phyloP scores from a whole-genome alignment of 1,140 invertebrate species.

The Pteromalus puparum region DNA sequence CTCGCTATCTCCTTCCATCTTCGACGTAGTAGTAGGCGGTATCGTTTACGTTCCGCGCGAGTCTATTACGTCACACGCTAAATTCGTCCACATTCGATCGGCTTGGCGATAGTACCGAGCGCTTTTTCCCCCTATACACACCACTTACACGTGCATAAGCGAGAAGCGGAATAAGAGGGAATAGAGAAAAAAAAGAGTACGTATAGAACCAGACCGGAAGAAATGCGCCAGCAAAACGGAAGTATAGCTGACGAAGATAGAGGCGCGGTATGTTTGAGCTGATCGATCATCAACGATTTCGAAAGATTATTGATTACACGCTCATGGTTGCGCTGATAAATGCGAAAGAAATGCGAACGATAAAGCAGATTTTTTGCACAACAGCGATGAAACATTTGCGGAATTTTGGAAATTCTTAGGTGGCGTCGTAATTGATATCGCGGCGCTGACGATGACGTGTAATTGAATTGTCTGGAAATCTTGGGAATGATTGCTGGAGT shows the following conservation, averaged over 20 bases:
- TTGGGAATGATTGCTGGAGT: too few species aligned
- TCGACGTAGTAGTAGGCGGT: background rate
- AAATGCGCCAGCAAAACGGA: background rate
- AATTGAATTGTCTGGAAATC: too few species aligned
- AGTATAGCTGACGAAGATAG: background rate
- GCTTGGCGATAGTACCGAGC: background rate
- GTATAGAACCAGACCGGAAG: background rate
- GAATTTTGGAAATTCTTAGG: background rate
- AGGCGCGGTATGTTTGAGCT: background rate
- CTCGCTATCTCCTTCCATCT: background rate
- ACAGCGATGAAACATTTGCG: background rate
- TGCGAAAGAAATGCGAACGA: background rate
- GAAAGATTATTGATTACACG: background rate
- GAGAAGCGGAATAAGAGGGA: background rate
- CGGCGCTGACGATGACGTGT: too few species aligned
- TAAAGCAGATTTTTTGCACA: background rate
- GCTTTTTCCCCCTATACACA: background rate
- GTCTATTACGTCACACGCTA: background rate
- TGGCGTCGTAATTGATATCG: too few species aligned
- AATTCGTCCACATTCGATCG: background rate
- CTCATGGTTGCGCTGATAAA: background rate
- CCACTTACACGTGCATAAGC: background rate
- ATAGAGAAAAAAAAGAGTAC: too few species aligned
- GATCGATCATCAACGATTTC: background rate
- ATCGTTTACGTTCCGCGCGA: background rate